A percentile compares a stretch with the other conserved stretches of the same genome.
These are phyloP conservation scores for Atherinomorus stipes DNA, from an alignment of 2,113 vertebrate species.

Conservation along the genomic window DNA sequence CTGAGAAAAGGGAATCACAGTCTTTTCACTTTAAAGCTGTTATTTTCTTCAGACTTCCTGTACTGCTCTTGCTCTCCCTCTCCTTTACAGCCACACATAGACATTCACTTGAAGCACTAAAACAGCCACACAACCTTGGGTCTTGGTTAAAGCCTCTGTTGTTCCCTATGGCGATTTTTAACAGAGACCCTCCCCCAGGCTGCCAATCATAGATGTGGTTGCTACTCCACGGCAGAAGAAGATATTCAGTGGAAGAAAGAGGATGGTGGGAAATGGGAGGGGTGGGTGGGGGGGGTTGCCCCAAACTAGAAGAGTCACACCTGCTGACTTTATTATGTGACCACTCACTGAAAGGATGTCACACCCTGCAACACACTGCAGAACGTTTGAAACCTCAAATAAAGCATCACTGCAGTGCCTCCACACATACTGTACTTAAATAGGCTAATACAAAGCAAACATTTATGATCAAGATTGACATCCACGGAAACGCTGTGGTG, in stretches of 20 bases:
- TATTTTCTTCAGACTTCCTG: constrained; percentile 70
- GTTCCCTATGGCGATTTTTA: constrained; percentile 50
- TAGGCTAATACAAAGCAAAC: constrained; percentile 68
- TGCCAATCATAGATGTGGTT: constrained; percentile 37
- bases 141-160: constrained; percentile 46
- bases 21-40: constrained; percentile 69
- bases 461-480: constrained; percentile 75
- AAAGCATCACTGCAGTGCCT: not conserved
- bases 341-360: constrained; percentile 34
- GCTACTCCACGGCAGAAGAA: constrained; percentile 12
- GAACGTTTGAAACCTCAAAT: constrained; percentile 2
- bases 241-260: constrained; percentile 6
- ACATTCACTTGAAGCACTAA: constrained; percentile 39
- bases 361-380: constrained; percentile 20
- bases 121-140: constrained; percentile 46
- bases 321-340: constrained; percentile 43
- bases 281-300: not conserved
- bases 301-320: constrained; percentile 42
- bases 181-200: constrained; percentile 39
- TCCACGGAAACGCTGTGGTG: constrained; percentile 49
- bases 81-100: constrained; percentile 19
- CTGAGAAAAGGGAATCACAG: constrained; percentile 62
- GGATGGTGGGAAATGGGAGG: not conserved
- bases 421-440: constrained; percentile 38
- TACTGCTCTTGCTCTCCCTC: not conserved